Base-by-base conservation (phyloP, 2,797 vertebrate species). In the Nannoperca obscura region DNA sequence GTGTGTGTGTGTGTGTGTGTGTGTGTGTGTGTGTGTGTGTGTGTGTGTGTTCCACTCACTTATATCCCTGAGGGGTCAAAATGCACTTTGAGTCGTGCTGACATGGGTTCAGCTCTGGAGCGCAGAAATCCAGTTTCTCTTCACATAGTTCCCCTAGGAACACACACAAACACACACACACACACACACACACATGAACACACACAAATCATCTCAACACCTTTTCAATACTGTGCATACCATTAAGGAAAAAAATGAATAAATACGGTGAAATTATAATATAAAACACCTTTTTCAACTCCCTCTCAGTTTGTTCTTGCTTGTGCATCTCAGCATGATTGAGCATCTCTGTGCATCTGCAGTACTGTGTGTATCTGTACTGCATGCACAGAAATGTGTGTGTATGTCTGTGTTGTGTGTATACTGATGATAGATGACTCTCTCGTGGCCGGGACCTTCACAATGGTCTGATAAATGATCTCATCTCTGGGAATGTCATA, bases 31-130 rank as follows among this genome's bases (percentile, higher is more conserved):
- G 46, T 68, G 24, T 74, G 27, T 53, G 55, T 46, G 55, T 34
- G 63, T 69, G 69, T 62, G 61, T 46, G 17, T 46, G 10, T 68
- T 84, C 40, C 36, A 96, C 98, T 96, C 93, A 99, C 98, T 96
- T 97, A 94, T 97, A 99, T 91, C 98, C 97, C 82, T 96, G 95
- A 30, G 94, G 93, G 5, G 95, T 97, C 90, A 97, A 90, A 88
- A 99, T 97, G 87, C 98, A 99, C 92, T 99, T 99, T 60, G 98
- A 98, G 85, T 97, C 96, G 3, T 99, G 98, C 79, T 98, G 97
- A 94, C 98, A 99, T n/a, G 95, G 96, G 88, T 98, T 99, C 85
- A 98, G 88, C 71, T 99, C 98, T 46, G 96, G 95, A 87, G 97
- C 95, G 80, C 98, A 99, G 94, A 99, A 97, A 92, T 99, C 97